phyloP scores from a whole-genome alignment of 1,140 invertebrate species.

The Colletes latitarsis region DNA sequence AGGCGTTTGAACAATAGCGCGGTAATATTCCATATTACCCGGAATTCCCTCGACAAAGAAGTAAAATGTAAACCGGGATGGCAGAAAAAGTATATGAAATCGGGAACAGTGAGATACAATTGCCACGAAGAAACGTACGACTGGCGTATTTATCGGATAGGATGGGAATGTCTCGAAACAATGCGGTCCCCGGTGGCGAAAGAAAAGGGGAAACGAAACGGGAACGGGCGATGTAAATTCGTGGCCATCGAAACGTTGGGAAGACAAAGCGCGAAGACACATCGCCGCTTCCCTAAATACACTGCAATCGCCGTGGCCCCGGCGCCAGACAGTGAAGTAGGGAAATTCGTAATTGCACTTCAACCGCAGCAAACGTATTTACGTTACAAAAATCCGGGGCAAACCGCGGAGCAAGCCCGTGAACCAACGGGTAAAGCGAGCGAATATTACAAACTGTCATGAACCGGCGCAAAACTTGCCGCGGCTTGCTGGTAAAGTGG shows the following conservation, averaged over 20 bases:
- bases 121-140: no score
- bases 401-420: neutral
- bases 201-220: neutral
- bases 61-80: no score
- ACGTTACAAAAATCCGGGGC: slow-evolving; percentile 20
- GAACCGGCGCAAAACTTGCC: slow-evolving; percentile 37
- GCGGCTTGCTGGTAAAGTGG: slow-evolving; percentile 41
- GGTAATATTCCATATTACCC: no score
- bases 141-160: no score
- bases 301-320: neutral
- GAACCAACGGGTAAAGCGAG: neutral
- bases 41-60: no score
- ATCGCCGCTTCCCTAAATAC: neutral
- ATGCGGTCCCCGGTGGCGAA: neutral
- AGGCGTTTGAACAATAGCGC: no score
- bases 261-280: neutral
- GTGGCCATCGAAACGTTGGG: neutral
- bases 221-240: neutral
- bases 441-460: slow-evolving; percentile 43
- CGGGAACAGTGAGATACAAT: no score
- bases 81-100: no score
- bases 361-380: slow-evolving; percentile 33
- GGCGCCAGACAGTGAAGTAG: neutral
- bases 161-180: no score
- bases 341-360: slow-evolving; percentile 28